These are phyloP conservation scores for Elaphurus davidianus DNA, from an alignment of 2,113 vertebrate genomes.

Conservation along the genomic window DNA sequence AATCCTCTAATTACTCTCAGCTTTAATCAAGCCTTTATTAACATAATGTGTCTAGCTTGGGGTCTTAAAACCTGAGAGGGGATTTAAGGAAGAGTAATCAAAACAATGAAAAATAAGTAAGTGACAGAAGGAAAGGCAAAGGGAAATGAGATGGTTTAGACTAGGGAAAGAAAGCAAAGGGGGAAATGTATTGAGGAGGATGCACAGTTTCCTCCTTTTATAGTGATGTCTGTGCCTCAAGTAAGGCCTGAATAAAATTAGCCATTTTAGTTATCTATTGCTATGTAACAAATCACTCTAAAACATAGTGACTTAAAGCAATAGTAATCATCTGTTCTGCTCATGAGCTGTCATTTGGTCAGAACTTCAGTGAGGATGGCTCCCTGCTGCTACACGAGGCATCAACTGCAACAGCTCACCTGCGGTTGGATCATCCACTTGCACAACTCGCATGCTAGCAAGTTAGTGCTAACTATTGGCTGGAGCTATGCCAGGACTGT, in stretches of 20 bases:
- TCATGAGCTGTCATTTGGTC: background rate
- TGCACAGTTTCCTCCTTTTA: background rate
- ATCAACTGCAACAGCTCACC: background rate
- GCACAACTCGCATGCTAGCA: background rate
- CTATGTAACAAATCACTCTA: background rate
- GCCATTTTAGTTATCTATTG: background rate
- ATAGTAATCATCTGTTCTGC: background rate
- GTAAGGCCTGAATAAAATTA: background rate
- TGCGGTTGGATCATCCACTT: background rate
- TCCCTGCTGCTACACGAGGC: background rate
- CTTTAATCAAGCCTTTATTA: conserved; percentile 78
- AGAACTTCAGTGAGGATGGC: background rate
- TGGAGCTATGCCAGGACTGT: background rate
- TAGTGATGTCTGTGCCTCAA: background rate
- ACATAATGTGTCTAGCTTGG: conserved; percentile 74
- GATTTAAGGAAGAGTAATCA: conserved; percentile 70
- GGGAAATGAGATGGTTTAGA: background rate
- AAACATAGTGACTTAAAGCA: background rate
- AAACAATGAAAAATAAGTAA: conserved; percentile 73
- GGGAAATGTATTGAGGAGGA: background rate
- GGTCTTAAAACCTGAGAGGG: conserved; percentile 71
- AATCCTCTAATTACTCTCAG: conserved; percentile 76
- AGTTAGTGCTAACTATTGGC: background rate
- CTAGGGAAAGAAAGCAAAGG: background rate
- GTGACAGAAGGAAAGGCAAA: conserved; percentile 49